A percentile compares a stretch with the other conserved stretches of the same genome.
Evolutionary conservation across 2,797 vertebrate genomes (phyloP).

Genomic region (Hoplostethus mediterraneus): DNA sequence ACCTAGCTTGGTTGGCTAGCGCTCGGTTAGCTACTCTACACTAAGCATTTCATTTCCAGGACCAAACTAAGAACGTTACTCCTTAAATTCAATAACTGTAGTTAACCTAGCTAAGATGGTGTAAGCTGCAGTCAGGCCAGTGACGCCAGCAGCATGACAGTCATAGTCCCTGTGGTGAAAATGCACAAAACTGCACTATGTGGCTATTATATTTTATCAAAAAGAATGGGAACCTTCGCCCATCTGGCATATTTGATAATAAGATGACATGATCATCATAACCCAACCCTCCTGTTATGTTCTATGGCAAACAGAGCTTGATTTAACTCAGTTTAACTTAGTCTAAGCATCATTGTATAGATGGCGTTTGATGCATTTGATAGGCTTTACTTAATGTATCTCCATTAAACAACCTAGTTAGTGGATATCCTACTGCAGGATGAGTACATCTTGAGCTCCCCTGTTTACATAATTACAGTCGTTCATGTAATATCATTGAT

Average conservation of each 20-base stretch:
- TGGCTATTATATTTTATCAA: neutral
- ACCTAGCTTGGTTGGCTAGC: constrained; percentile 8
- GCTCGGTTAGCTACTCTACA: neutral
- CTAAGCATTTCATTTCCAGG: too few species aligned
- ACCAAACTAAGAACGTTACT: neutral
- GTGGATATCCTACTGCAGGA: too few species aligned
- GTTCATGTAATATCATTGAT: neutral
- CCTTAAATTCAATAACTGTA: too few species aligned
- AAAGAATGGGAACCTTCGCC: too few species aligned
- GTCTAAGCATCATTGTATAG: neutral
- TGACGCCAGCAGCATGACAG: neutral
- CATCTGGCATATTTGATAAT: neutral
- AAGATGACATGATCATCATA: neutral
- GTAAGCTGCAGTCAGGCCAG: neutral
- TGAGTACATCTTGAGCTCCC: neutral
- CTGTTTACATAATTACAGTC: neutral
- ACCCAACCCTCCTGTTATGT: neutral
- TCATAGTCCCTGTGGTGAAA: neutral
- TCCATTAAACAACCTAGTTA: too few species aligned
- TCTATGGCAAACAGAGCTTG: neutral
- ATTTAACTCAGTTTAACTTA: neutral
- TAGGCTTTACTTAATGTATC: too few species aligned
- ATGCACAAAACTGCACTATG: neutral
- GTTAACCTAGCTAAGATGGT: neutral
- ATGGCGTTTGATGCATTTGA: neutral